Evolutionary conservation across 2,113 vertebrate genomes (phyloP).

Genomic region (Brachyhypopomus gauderio): DNA sequence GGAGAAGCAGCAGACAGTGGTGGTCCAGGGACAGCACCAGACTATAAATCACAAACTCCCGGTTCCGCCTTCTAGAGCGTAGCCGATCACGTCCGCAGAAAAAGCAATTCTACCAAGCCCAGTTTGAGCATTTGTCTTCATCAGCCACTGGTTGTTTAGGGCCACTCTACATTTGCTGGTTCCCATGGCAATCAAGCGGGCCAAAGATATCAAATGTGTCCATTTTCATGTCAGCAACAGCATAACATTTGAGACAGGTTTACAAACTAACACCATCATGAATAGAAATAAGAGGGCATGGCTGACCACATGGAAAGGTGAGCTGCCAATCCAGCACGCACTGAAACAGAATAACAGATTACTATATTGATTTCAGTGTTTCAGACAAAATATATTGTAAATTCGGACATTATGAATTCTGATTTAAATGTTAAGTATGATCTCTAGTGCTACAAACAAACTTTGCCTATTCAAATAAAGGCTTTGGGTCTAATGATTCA

Average conservation of each 20-base stretch:
- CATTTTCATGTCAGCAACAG: conserved; percentile 53
- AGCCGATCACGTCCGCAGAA: conserved; percentile 75
- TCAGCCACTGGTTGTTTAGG: conserved; percentile 76
- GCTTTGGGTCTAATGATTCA: not conserved
- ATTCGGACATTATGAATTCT: not conserved
- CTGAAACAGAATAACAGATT: not conserved
- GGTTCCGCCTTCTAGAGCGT: conserved; percentile 76
- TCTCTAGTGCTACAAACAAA: not conserved
- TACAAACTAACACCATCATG: conserved; percentile 36
- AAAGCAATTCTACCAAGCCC: conserved; percentile 82
- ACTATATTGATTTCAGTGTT: not conserved
- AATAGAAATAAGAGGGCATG: conserved; percentile 39
- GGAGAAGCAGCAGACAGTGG: conserved; percentile 76
- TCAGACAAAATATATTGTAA: conserved; percentile 10
- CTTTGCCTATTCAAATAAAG: not conserved
- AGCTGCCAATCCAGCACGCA: not conserved
- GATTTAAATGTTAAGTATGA: not conserved
- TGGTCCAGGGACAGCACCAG: conserved; percentile 73
- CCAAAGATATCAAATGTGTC: conserved; percentile 60
- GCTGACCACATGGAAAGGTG: conserved; percentile 19
- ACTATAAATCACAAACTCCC: conserved; percentile 79
- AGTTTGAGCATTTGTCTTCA: conserved; percentile 83
- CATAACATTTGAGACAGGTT: conserved; percentile 44
- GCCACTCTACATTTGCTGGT: conserved; percentile 65
- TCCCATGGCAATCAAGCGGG: conserved; percentile 72